Conservation (phyloP, 2,113 vertebrate species). For the Gallinago jamesoni region DNA sequence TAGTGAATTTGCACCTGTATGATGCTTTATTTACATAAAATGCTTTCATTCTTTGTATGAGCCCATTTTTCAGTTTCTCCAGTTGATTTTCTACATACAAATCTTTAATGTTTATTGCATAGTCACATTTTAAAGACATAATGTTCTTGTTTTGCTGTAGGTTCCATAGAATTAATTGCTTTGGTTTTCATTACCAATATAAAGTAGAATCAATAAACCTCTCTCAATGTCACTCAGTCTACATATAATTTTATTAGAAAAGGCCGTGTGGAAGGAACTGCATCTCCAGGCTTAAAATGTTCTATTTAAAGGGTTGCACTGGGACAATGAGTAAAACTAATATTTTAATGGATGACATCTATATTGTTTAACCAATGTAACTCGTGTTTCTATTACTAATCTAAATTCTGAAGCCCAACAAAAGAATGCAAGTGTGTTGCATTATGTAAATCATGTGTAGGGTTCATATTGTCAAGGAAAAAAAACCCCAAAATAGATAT, state of each 20-base stretch:
- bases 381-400: constrained; percentile 60
- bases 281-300: constrained; percentile 1
- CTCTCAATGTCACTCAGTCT: neutral
- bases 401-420: constrained; percentile 47
- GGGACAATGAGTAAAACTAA: constrained; percentile 59
- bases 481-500: constrained; percentile 1
- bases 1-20: neutral
- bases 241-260: constrained; percentile 26
- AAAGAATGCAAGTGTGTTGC: constrained; percentile 58
- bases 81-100: neutral
- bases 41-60: neutral
- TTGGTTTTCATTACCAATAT: constrained; percentile 16
- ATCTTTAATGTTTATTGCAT: neutral
- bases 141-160: neutral
- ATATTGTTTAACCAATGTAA: constrained; percentile 60
- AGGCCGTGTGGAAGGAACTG: neutral
- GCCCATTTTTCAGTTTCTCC: neutral
- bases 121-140: neutral
- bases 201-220: constrained; percentile 24
- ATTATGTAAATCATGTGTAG: constrained; percentile 51
- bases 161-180: neutral
- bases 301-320: constrained; percentile 45
- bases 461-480: constrained; percentile 30
- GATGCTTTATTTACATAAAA: neutral
- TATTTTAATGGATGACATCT: constrained; percentile 61